A percentile compares a stretch with the other conserved stretches of the same genome.
Evolutionary conservation across 2,113 vertebrate genomes (phyloP).

Genomic region (Thamnaconus septentrionalis): DNA sequence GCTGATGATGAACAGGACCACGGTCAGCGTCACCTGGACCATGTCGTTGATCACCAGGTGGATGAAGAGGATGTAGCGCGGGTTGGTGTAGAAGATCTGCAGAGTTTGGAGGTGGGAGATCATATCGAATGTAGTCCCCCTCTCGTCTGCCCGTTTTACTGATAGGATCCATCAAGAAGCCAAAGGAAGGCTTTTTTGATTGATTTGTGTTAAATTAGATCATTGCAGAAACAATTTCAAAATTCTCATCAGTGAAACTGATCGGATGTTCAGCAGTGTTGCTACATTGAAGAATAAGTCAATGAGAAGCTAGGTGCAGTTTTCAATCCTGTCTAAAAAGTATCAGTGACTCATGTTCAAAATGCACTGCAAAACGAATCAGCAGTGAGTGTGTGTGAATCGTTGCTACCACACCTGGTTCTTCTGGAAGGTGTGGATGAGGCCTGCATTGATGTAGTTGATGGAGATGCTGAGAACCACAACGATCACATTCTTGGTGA

Average conservation of each 20-base stretch:
- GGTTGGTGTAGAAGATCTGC: conserved; percentile 58
- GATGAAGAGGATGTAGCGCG: conserved; percentile 65
- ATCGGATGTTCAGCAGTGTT: no score
- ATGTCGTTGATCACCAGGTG: conserved; percentile 70
- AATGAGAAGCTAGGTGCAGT: no score
- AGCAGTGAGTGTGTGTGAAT: neutral
- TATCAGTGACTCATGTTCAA: neutral
- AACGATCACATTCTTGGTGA: conserved; percentile 66
- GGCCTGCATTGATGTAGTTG: conserved; percentile 66
- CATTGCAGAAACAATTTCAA: no score
- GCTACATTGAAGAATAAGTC: no score
- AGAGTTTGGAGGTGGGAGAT: neutral
- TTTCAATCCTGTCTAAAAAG: neutral
- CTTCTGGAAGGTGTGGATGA: conserved; percentile 69
- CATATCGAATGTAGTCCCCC: neutral
- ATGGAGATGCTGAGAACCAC: conserved; percentile 62
- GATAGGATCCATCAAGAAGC: neutral
- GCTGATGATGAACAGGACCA: conserved; percentile 56
- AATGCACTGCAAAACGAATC: neutral
- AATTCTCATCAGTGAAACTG: no score
- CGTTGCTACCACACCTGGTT: conserved; percentile 45
- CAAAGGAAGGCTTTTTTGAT: no score
- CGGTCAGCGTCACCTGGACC: conserved; percentile 54
- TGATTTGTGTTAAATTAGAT: no score
- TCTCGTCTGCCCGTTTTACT: no score